These are phyloP conservation scores for Portevinia maculata DNA, from an alignment of 2,888 invertebrate species.

Conservation along the genomic window DNA sequence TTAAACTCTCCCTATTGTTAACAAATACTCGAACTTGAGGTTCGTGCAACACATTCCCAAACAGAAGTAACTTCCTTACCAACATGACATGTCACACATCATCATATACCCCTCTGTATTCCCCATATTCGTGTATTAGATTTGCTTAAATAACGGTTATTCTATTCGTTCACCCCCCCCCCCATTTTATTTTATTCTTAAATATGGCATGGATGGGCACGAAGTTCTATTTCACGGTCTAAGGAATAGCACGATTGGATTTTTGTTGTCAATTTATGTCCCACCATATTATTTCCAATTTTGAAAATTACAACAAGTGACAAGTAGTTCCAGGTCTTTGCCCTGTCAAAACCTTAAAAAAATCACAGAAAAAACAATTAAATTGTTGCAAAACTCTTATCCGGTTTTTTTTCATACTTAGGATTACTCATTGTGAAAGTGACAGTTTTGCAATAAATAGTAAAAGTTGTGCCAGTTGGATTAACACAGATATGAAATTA, in stretches of 20 bases:
- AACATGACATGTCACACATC: slow-evolving; percentile 4
- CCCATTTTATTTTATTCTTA: not conserved
- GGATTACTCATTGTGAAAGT: slow-evolving; percentile 3
- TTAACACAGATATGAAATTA: not conserved
- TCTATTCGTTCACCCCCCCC: not conserved
- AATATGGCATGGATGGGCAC: not conserved
- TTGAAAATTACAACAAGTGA: slow-evolving; percentile 1
- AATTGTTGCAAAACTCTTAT: slow-evolving; percentile 37
- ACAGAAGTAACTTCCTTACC: not conserved
- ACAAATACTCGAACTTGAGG: not conserved
- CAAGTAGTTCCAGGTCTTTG: slow-evolving; percentile 37
- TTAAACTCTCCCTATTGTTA: too few relatives aligned
- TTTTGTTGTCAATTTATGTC: not conserved
- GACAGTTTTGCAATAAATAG: slow-evolving; percentile 7
- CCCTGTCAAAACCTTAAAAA: not conserved
- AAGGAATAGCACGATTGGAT: not conserved
- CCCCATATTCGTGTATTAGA: slow-evolving; percentile 4
- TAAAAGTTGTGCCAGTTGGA: slow-evolving; percentile 8
- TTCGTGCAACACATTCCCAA: not conserved
- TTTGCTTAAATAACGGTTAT: slow-evolving; percentile 13
- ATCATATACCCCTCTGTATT: not conserved
- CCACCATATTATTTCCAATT: not conserved
- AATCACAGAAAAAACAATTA: slow-evolving; percentile 26
- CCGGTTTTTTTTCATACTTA: slow-evolving; percentile 16
- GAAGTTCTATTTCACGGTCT: slow-evolving; percentile 2